Conservation (phyloP, 1,140 invertebrate species). For the Antheraea pernyi region DNA sequence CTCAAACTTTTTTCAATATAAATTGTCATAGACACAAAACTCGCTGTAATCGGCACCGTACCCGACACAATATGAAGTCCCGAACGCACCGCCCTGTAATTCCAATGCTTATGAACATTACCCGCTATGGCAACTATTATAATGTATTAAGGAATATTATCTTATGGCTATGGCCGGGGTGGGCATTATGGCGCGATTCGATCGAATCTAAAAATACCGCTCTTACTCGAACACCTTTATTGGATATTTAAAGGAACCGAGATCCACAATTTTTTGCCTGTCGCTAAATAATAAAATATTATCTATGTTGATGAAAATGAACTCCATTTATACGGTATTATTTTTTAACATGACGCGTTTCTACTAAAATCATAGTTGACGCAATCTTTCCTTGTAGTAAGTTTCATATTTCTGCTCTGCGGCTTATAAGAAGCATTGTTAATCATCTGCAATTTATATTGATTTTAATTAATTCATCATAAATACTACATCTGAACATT, state of each 20-base stretch:
- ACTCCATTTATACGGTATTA: background rate
- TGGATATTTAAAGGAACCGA: background rate
- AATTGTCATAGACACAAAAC: background rate
- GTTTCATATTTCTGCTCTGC: too few relatives aligned
- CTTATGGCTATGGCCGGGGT: slow-evolving; percentile 52
- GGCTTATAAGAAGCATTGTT: too few relatives aligned
- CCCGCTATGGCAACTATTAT: slow-evolving; percentile 74
- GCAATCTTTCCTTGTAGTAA: too few relatives aligned
- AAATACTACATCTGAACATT: too few relatives aligned
- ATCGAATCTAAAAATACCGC: slow-evolving; percentile 61
- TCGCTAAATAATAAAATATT: background rate
- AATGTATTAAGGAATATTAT: slow-evolving; percentile 79
- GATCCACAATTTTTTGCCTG: background rate
- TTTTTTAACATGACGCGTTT: too few relatives aligned
- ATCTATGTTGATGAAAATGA: background rate
- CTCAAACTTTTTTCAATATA: too few relatives aligned
- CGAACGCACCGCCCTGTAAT: slow-evolving; percentile 73
- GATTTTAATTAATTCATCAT: too few relatives aligned
- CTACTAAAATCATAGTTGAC: too few relatives aligned
- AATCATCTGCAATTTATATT: too few relatives aligned
- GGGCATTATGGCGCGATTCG: slow-evolving; percentile 60
- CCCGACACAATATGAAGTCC: slow-evolving; percentile 45
- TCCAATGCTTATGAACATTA: slow-evolving; percentile 77
- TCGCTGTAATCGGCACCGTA: slow-evolving; percentile 32
- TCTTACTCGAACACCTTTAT: too few relatives aligned